Conservation (phyloP, 2,797 vertebrate genomes). For the Arnoldichthys spilopterus region DNA sequence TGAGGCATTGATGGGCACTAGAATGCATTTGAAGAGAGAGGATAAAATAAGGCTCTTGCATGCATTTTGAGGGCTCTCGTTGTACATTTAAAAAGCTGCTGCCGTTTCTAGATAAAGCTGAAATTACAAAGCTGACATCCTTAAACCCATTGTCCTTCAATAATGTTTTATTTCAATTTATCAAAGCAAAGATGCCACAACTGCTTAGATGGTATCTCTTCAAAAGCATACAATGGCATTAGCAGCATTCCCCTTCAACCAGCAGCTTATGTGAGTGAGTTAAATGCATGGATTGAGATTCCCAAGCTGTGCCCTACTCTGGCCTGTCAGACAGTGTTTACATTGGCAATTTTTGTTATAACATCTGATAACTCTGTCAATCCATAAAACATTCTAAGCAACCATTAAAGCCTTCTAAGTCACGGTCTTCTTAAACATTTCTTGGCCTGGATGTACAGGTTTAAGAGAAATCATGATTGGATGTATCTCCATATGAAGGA, state of each 20-base stretch:
- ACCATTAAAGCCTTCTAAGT: slow-evolving; percentile 27
- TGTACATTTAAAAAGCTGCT: slow-evolving; percentile 67
- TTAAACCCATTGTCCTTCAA: slow-evolving; percentile 53
- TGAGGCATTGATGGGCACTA: slow-evolving; percentile 49
- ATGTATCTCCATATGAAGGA: not conserved
- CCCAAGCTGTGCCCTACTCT: slow-evolving; percentile 54
- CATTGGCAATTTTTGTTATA: slow-evolving; percentile 58
- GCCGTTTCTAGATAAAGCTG: slow-evolving; percentile 66
- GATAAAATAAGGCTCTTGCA: slow-evolving; percentile 40
- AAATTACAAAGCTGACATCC: slow-evolving; percentile 55
- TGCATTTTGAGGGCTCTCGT: slow-evolving; percentile 52
- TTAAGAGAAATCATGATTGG: not conserved
- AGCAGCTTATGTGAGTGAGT: slow-evolving; percentile 67
- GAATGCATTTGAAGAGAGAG: slow-evolving; percentile 57
- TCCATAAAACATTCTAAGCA: slow-evolving; percentile 46
- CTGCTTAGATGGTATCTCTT: slow-evolving; percentile 64
- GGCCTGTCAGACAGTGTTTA: slow-evolving; percentile 48
- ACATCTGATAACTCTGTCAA: slow-evolving; percentile 57
- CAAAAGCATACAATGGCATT: slow-evolving; percentile 60
- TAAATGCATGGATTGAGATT: slow-evolving; percentile 58
- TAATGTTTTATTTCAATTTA: slow-evolving; percentile 64
- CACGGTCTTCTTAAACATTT: too few species aligned
- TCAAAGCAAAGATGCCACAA: slow-evolving; percentile 63
- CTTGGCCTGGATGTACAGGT: not conserved
- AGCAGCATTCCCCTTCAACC: slow-evolving; percentile 70